phyloP scores from a whole-genome alignment of 2,113 vertebrate species.

The Amphiprion ocellaris region DNA sequence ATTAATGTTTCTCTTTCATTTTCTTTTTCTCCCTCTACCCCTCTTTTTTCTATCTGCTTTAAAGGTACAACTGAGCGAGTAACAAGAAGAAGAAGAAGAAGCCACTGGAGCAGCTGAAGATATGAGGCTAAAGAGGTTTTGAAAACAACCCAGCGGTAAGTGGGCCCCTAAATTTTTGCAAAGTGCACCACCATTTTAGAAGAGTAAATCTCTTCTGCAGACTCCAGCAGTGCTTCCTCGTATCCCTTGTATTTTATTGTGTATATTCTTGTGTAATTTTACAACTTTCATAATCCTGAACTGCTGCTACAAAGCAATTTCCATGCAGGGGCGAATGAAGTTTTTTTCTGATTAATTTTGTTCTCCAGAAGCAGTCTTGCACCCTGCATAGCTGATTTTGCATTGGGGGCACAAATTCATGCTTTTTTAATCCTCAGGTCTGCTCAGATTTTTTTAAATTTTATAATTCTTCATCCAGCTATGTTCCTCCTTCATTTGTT shows the following conservation, averaged over 20 bases:
- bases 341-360: constrained; percentile 15
- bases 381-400: constrained; percentile 20
- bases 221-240: too few species aligned
- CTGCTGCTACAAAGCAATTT: too few species aligned
- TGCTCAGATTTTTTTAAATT: not conserved
- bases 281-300: too few species aligned
- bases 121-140: constrained; percentile 85
- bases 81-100: constrained; percentile 61
- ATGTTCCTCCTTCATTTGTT: not conserved
- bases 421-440: not conserved
- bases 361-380: constrained; percentile 13
- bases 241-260: too few species aligned
- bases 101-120: constrained; percentile 75
- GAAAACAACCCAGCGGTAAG: constrained; percentile 83
- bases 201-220: not conserved
- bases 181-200: constrained; percentile 43
- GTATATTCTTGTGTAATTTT: too few species aligned
- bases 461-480: not conserved
- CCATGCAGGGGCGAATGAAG: too few species aligned
- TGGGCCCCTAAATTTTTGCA: constrained; percentile 30
- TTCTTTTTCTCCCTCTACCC: constrained; percentile 41
- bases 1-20: constrained; percentile 83
- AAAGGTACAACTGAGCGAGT: constrained; percentile 73
- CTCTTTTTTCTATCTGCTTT: constrained; percentile 61
- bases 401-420: constrained; percentile 8